A percentile compares a stretch with the other conserved stretches of the same genome.
Evolutionary conservation across 2,888 invertebrate genomes (phyloP).

Genomic region (Chloroclystis v-ata): DNA sequence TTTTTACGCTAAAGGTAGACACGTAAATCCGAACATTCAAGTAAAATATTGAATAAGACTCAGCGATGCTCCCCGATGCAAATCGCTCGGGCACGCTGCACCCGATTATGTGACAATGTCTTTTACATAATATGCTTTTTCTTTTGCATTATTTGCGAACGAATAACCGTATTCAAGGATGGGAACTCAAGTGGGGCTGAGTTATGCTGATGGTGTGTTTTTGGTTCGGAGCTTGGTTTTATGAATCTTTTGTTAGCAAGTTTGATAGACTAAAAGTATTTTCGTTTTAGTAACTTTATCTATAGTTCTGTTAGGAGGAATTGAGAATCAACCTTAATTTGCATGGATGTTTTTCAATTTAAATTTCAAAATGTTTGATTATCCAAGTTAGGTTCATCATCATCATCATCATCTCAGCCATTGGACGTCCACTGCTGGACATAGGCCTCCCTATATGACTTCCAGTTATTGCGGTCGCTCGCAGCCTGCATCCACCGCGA

Average conservation of each 20-base stretch:
- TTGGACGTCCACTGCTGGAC: too few relatives aligned
- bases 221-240: neutral
- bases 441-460: too few relatives aligned
- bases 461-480: too few relatives aligned
- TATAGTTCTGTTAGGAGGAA: too few relatives aligned
- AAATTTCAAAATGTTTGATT: too few relatives aligned
- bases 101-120: slow-evolving; percentile 47
- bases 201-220: slow-evolving; percentile 4
- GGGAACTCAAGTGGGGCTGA: neutral
- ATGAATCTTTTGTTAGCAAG: neutral
- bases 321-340: too few relatives aligned
- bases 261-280: too few relatives aligned
- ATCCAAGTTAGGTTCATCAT: too few relatives aligned
- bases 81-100: slow-evolving; percentile 43
- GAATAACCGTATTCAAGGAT: slow-evolving; percentile 13
- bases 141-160: slow-evolving; percentile 22
- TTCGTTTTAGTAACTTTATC: too few relatives aligned
- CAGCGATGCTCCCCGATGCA: slow-evolving; percentile 35
- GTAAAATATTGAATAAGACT: slow-evolving; percentile 39
- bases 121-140: slow-evolving; percentile 32
- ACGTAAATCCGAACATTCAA: slow-evolving; percentile 31
- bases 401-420: too few relatives aligned
- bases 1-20: slow-evolving; percentile 7
- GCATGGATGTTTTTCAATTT: too few relatives aligned
- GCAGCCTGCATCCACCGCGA: too few relatives aligned